These are phyloP conservation scores for Sebastiscus tertius DNA, from an alignment of 2,797 vertebrate species.

Conservation along the genomic window DNA sequence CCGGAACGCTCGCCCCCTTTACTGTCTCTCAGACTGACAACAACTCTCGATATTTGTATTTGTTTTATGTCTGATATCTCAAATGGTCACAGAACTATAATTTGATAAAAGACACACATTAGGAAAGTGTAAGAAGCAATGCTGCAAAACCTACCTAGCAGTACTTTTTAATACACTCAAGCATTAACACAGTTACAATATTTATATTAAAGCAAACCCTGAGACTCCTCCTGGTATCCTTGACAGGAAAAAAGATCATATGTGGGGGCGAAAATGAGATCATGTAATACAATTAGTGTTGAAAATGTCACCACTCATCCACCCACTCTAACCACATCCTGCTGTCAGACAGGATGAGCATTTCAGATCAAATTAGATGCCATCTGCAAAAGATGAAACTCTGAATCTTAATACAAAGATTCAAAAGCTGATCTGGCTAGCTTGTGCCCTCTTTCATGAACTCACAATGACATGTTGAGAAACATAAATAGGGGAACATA, in stretches of 20 bases:
- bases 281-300: background rate
- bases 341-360: conserved; percentile 14
- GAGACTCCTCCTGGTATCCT: background rate
- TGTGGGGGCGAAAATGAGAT: background rate
- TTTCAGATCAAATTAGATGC: conserved; percentile 1
- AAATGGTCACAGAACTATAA: background rate
- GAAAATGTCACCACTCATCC: conserved; percentile 36
- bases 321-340: conserved; percentile 57
- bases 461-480: background rate
- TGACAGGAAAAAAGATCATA: background rate
- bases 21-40: background rate
- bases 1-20: background rate
- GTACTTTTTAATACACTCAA: background rate
- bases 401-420: conserved; percentile 4
- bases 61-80: no score
- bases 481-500: background rate
- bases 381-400: background rate
- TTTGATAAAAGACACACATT: background rate
- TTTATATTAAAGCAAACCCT: background rate
- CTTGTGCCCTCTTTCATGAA: background rate
- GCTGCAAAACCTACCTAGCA: background rate
- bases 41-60: background rate
- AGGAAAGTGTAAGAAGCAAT: background rate
- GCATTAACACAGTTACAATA: background rate
- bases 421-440: background rate